Percentiles rank a stretch among this genome's conserved stretches.
These are phyloP conservation scores for Chesias legatella DNA, from an alignment of 2,888 invertebrate genomes.

Conservation along the genomic window DNA sequence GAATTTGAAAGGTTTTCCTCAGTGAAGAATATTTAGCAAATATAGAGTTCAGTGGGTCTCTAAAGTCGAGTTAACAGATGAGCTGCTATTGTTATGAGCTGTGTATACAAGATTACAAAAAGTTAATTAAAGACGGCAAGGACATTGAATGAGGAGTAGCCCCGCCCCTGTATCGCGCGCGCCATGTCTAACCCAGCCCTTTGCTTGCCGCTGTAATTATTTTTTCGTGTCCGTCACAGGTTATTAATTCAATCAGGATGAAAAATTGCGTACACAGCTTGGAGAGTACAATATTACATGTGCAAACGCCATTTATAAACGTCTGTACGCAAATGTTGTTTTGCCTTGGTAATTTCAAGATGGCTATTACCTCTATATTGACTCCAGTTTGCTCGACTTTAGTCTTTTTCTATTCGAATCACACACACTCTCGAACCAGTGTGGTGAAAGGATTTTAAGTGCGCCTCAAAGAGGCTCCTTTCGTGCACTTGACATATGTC, in stretches of 20 bases:
- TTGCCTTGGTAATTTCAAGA: too few species aligned
- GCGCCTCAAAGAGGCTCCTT: too few species aligned
- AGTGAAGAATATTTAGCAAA: conserved; percentile 4
- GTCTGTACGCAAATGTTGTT: too few species aligned
- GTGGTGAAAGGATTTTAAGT: too few species aligned
- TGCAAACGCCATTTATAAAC: background rate
- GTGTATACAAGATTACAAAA: conserved; percentile 40
- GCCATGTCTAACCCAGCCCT: conserved; percentile 46
- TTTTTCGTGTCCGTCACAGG: conserved; percentile 25
- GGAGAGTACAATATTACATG: conserved; percentile 9
- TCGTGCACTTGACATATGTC: too few species aligned
- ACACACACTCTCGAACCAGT: too few species aligned
- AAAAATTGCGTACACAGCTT: conserved; percentile 17
- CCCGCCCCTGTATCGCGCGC: conserved; percentile 49
- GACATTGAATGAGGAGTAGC: conserved; percentile 62
- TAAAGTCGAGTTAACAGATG: background rate
- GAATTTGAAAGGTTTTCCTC: too few species aligned
- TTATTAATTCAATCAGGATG: conserved; percentile 26
- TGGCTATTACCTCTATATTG: too few species aligned
- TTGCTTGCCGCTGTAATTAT: conserved; percentile 57
- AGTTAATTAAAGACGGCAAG: conserved; percentile 64
- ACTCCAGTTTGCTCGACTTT: too few species aligned
- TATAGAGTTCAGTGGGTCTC: too few species aligned
- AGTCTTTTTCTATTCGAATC: too few species aligned
- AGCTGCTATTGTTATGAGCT: conserved; percentile 13